Evolutionary conservation across 2,113 vertebrate species (phyloP).

Genomic region (Ahaetulla prasina): DNA sequence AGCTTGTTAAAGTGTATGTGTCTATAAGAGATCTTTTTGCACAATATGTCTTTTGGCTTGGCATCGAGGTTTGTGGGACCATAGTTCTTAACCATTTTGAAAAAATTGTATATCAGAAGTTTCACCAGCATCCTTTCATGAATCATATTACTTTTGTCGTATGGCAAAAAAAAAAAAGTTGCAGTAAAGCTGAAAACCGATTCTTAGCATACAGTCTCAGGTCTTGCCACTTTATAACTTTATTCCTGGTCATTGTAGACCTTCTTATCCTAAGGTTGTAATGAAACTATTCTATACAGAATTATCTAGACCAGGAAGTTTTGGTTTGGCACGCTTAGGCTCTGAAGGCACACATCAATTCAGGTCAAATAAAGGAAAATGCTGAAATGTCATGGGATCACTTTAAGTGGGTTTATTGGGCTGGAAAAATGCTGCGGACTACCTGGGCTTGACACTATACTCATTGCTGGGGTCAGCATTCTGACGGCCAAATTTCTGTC

Average conservation of each 20-base stretch:
- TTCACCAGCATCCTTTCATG: not conserved
- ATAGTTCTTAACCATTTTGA: not conserved
- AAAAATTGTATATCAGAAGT: not conserved
- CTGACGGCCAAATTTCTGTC: too few species aligned
- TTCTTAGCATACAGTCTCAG: not conserved
- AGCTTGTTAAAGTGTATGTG: not conserved
- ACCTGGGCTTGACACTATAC: not conserved
- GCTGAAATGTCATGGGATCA: not conserved
- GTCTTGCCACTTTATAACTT: not conserved
- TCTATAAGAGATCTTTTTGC: not conserved
- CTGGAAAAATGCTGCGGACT: not conserved
- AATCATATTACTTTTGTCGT: not conserved
- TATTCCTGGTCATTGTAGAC: slow-evolving; percentile 3
- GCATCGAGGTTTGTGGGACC: not conserved
- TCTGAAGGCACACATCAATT: not conserved
- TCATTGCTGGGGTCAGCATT: not conserved
- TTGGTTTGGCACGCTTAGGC: not conserved
- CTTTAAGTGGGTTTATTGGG: not conserved
- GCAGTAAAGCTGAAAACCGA: not conserved
- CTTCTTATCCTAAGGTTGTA: not conserved
- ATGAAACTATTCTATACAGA: not conserved
- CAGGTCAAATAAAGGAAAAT: not conserved
- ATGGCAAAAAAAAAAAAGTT: not conserved
- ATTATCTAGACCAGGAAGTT: not conserved
- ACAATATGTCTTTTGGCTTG: not conserved